These are phyloP conservation scores for Kryptolebias marmoratus DNA, from an alignment of 2,113 vertebrate genomes.

Conservation along the genomic window DNA sequence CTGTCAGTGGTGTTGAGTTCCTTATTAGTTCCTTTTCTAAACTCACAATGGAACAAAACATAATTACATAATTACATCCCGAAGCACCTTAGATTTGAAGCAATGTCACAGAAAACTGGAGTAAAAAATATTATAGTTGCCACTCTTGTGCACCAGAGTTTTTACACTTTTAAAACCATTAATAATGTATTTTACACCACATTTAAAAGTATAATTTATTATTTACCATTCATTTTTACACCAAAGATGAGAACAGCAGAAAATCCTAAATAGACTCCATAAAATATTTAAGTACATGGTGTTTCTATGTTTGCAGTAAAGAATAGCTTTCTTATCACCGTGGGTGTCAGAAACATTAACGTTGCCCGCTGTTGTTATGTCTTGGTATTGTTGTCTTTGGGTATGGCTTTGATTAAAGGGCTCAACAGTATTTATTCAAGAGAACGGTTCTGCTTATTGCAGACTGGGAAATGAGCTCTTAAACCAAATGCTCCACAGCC, in stretches of 20 bases:
- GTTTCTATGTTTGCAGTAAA: neutral
- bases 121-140: too few species aligned
- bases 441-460: constrained; percentile 65
- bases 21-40: too few species aligned
- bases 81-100: too few species aligned
- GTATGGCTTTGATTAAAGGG: constrained; percentile 66
- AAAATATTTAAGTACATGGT: neutral
- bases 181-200: too few species aligned
- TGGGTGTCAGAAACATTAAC: constrained; percentile 3
- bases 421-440: constrained; percentile 61
- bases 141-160: too few species aligned
- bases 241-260: neutral
- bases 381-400: constrained; percentile 37
- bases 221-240: neutral
- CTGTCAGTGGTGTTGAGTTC: too few species aligned
- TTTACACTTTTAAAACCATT: too few species aligned
- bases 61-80: too few species aligned
- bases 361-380: neutral
- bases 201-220: too few species aligned
- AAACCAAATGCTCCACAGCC: constrained; percentile 57
- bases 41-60: too few species aligned
- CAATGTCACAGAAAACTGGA: too few species aligned
- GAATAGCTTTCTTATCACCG: constrained; percentile 2
- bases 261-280: neutral
- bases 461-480: constrained; percentile 73